Percentiles rank a stretch among this genome's conserved stretches.
These are phyloP conservation scores for Philhelius pedissequus DNA, from an alignment of 2,888 invertebrate genomes.

Conservation along the genomic window DNA sequence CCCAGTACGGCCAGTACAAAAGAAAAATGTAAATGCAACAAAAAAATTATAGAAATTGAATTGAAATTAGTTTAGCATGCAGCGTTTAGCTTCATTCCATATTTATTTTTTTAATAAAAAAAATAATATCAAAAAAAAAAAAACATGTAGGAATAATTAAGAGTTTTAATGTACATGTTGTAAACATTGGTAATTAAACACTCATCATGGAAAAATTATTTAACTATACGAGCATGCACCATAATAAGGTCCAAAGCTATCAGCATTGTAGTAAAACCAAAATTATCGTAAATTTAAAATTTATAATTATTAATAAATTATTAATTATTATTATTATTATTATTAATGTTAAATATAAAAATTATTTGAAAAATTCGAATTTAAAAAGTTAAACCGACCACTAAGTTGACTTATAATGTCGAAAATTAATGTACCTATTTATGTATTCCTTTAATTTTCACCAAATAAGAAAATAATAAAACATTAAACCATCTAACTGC, in stretches of 20 bases:
- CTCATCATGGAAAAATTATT: constrained; percentile 2
- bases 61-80: constrained; percentile 41
- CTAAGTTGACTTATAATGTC: constrained; percentile 57
- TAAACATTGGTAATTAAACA: constrained; percentile 45
- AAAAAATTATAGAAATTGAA: constrained; percentile 29
- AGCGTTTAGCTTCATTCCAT: constrained; percentile 56
- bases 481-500: constrained; percentile 30
- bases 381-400: constrained; percentile 55
- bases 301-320: no score
- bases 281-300: neutral
- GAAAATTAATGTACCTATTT: constrained; percentile 60
- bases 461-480: constrained; percentile 32
- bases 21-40: constrained; percentile 37
- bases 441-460: constrained; percentile 62
- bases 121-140: constrained; percentile 32
- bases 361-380: constrained; percentile 52
- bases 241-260: constrained; percentile 41
- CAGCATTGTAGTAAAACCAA: constrained; percentile 27
- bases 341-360: constrained; percentile 29
- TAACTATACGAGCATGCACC: constrained; percentile 29
- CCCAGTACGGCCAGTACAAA: constrained; percentile 60
- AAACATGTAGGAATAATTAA: constrained; percentile 17
- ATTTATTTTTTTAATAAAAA: constrained; percentile 66
- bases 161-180: constrained; percentile 60
- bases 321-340: constrained; percentile 11